phyloP scores from a whole-genome alignment of 2,888 invertebrate species.

The Dicyrtoma fusca region DNA sequence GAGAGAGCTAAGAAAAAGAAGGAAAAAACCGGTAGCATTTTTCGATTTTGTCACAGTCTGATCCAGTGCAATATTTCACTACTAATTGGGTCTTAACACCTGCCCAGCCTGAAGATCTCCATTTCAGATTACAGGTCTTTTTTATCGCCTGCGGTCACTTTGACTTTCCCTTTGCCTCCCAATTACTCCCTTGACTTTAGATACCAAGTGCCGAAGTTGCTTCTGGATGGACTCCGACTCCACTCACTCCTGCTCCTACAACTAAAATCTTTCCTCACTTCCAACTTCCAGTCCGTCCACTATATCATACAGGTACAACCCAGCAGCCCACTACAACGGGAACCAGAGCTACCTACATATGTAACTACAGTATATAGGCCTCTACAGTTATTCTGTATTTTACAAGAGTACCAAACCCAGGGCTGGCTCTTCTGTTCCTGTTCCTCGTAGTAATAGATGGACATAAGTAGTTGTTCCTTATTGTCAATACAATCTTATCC shows the following conservation, averaged over 20 bases:
- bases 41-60: conserved; percentile 56
- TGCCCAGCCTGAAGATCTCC: conserved; percentile 56
- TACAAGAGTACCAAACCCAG: too few relatives aligned
- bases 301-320: too few relatives aligned
- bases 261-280: too few relatives aligned
- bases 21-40: conserved; percentile 57
- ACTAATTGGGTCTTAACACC: conserved; percentile 58
- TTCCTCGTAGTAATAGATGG: too few relatives aligned
- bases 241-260: background rate
- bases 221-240: conserved; percentile 7
- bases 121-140: conserved; percentile 51
- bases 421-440: too few relatives aligned
- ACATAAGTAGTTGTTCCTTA: too few relatives aligned
- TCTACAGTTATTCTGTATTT: too few relatives aligned
- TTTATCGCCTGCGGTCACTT: conserved; percentile 57
- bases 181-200: conserved; percentile 33
- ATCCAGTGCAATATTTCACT: conserved; percentile 57
- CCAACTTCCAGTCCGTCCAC: too few relatives aligned
- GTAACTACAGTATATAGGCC: too few relatives aligned
- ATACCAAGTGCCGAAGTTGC: conserved; percentile 24
- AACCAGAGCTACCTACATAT: too few relatives aligned
- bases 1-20: conserved; percentile 22
- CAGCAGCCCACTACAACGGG: too few relatives aligned
- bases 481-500: too few relatives aligned
- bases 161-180: conserved; percentile 51